Conservation (phyloP, 2,113 vertebrate genomes). For the Helogale parvula region DNA sequence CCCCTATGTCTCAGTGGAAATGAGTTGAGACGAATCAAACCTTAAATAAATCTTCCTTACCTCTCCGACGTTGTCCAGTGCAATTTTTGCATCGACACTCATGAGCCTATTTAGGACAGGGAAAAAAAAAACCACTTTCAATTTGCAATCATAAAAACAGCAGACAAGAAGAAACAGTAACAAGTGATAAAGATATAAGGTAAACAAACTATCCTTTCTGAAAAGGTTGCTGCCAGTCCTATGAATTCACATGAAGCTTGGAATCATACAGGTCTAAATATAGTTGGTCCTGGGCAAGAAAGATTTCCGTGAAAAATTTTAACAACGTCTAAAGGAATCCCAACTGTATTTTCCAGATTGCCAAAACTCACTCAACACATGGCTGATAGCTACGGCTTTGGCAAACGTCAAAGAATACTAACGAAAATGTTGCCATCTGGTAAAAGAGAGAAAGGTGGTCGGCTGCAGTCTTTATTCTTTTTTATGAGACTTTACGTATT, state of each 20-base stretch:
- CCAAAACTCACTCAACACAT: background rate
- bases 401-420: background rate
- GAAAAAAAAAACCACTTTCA: background rate
- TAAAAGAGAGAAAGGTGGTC: background rate
- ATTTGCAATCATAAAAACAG: slow-evolving; percentile 6
- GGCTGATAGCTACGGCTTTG: background rate
- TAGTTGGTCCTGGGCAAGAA: background rate
- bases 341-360: background rate
- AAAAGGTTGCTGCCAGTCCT: background rate
- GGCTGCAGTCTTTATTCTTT: background rate
- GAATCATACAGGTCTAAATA: background rate
- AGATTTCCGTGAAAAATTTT: background rate
- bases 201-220: slow-evolving; percentile 7
- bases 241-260: background rate
- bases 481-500: background rate
- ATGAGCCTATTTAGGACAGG: background rate
- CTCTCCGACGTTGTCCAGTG: background rate
- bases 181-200: slow-evolving; percentile 7
- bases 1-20: background rate
- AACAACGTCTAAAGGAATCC: background rate
- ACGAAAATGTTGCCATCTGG: background rate
- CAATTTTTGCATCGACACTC: background rate
- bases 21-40: background rate
- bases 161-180: background rate
- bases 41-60: background rate